These are phyloP conservation scores for Apteryx mantelli DNA, from an alignment of 2,113 vertebrate genomes.

Conservation along the genomic window DNA sequence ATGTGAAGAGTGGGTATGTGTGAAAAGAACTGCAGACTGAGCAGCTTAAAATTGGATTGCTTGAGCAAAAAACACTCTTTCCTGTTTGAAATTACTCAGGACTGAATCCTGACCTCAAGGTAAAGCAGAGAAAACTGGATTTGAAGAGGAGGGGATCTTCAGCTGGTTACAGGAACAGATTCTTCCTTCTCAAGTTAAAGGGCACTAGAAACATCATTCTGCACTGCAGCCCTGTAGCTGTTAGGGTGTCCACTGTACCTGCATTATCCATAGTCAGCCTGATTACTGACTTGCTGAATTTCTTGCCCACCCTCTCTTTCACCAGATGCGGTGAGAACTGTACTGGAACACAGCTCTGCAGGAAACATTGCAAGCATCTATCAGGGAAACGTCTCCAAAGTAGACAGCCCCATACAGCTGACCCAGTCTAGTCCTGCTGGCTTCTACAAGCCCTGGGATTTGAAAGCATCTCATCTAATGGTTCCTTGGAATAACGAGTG, in stretches of 20 bases:
- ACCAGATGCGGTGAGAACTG: neutral
- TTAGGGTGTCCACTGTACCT: neutral
- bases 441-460: neutral
- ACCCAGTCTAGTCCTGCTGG: neutral
- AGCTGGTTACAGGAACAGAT: neutral
- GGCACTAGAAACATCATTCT: neutral
- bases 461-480: neutral
- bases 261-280: neutral
- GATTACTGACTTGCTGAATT: neutral
- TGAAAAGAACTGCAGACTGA: constrained; percentile 76
- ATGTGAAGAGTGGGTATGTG: constrained; percentile 77
- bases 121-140: constrained; percentile 26
- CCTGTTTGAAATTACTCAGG: constrained; percentile 47
- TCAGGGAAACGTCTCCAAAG: neutral
- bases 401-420: neutral
- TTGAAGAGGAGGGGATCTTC: neutral
- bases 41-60: constrained; percentile 73
- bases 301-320: neutral
- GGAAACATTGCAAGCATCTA: neutral
- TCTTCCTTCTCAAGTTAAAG: neutral
- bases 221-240: neutral
- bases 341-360: neutral
- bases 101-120: constrained; percentile 56
- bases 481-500: neutral
- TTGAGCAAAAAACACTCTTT: constrained; percentile 52